Conservation (phyloP, 2,113 vertebrate species). For the Leptobrachium leishanense region DNA sequence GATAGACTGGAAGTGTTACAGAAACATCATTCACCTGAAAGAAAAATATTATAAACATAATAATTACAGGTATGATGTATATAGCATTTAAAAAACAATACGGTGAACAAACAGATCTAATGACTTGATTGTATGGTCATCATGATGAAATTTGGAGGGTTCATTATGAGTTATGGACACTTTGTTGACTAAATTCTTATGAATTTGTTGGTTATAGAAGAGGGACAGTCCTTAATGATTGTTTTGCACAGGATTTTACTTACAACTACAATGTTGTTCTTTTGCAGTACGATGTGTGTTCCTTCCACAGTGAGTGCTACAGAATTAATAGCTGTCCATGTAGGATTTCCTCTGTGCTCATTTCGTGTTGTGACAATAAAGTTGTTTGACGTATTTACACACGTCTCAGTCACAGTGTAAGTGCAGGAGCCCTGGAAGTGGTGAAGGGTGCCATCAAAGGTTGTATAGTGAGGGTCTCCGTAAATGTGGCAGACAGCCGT, state of each 20-base stretch:
- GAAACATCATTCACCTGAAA: constrained; percentile 72
- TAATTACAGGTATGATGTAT: not conserved
- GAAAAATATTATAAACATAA: not conserved
- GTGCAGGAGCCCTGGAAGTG: constrained; percentile 73
- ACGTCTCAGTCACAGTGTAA: constrained; percentile 70
- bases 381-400: constrained; percentile 56
- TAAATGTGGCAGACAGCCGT: constrained; percentile 68
- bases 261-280: constrained; percentile 64
- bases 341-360: constrained; percentile 55
- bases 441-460: constrained; percentile 67
- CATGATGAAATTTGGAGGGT: too few relatives aligned
- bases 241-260: constrained; percentile 48
- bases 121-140: too few relatives aligned
- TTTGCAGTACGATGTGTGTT: constrained; percentile 61
- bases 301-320: constrained; percentile 60
- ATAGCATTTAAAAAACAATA: too few relatives aligned
- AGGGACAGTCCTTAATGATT: too few relatives aligned
- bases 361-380: constrained; percentile 71
- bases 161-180: too few relatives aligned
- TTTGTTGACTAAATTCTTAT: too few relatives aligned
- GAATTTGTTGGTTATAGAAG: too few relatives aligned
- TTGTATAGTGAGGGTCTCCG: constrained; percentile 75
- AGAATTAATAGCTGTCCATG: constrained; percentile 65
- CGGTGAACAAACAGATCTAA: too few relatives aligned
- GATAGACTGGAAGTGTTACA: constrained; percentile 51